phyloP scores from a whole-genome alignment of 2,888 invertebrate species.

The Loripinus fragilis region DNA sequence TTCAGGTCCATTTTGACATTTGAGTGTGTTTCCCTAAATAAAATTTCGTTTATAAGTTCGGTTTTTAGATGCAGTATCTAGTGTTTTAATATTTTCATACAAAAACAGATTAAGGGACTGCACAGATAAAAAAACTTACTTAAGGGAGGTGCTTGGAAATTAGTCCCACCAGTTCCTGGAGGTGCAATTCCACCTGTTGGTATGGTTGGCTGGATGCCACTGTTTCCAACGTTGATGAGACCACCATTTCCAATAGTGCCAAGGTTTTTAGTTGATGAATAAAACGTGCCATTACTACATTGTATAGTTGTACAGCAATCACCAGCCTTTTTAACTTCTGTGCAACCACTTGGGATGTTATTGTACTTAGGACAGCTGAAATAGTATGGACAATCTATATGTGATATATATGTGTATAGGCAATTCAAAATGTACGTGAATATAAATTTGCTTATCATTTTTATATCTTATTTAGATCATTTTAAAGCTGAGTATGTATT shows the following conservation, averaged over 20 bases:
- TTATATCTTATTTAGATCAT: too few species aligned
- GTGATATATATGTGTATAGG: too few species aligned
- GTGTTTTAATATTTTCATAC: too few species aligned
- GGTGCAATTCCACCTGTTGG: constrained; percentile 65
- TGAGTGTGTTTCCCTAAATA: too few species aligned
- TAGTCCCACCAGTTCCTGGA: constrained; percentile 74
- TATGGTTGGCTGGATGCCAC: constrained; percentile 63
- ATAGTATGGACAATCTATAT: neutral
- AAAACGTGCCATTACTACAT: constrained; percentile 65
- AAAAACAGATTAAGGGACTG: too few species aligned
- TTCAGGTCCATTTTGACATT: too few species aligned
- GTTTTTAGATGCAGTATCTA: too few species aligned
- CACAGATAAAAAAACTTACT: constrained; percentile 61
- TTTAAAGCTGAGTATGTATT: too few species aligned
- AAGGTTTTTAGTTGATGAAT: constrained; percentile 71
- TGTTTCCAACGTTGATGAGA: constrained; percentile 60
- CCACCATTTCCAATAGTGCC: constrained; percentile 71
- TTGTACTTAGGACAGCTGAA: constrained; percentile 72
- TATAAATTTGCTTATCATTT: too few species aligned
- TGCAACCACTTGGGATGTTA: constrained; percentile 69
- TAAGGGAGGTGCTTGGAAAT: constrained; percentile 63
- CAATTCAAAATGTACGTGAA: too few species aligned
- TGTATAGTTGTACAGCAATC: constrained; percentile 69
- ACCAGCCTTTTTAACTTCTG: constrained; percentile 65
- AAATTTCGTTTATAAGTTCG: too few species aligned